Evolutionary conservation across 2,888 invertebrate genomes (phyloP), one percentile per base, ranked within the genome.

Genomic region (Brachyopa scutellaris): DNA sequence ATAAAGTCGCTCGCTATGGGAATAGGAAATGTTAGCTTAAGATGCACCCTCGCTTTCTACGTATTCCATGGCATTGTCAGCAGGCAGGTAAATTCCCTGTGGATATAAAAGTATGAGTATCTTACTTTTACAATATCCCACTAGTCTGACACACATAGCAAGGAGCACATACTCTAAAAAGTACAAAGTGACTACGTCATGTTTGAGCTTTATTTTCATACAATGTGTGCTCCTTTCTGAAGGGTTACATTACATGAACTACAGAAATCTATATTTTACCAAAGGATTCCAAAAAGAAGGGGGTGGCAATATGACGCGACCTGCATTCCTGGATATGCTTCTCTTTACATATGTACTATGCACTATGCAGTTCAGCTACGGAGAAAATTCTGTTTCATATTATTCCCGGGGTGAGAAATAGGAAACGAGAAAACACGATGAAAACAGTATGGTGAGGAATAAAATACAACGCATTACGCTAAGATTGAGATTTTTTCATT

Each of bases 121-220:
- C 17, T 26, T 45, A 67, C 23, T n/a, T 38, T 42, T 15, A 29
- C 33, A 47, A 38, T 38, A 49, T 8, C 13, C 21, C 4, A 13
- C 9, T 23, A 26, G 57, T 36, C 21, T n/a, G 2, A 19, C 45
- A n/a, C 1, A 13, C 9, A 19, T 11, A 51, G 55, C 33, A 19
- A 42, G 11, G 11, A 40, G 2, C 29, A 33, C n/a, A n/a, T n/a
- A n/a, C n/a, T n/a, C n/a, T n/a, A n/a, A n/a, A n/a, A n/a, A 21
- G 9, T 29, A 21, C 62, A 26, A 45, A 49, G 38, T 57, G 42
- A 57, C 7, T 31, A 49, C 33, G 23, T 61, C 38, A 47, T 47
- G 66, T 31, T 31, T 17, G 66, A n/a, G 61, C 53, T 79, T 61
- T 64, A 29, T 38, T 66, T 59, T 9, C 36, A 17, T 45, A 13